Evolutionary conservation across 1,140 invertebrate species (phyloP).

Genomic region (Papilio polytes): DNA sequence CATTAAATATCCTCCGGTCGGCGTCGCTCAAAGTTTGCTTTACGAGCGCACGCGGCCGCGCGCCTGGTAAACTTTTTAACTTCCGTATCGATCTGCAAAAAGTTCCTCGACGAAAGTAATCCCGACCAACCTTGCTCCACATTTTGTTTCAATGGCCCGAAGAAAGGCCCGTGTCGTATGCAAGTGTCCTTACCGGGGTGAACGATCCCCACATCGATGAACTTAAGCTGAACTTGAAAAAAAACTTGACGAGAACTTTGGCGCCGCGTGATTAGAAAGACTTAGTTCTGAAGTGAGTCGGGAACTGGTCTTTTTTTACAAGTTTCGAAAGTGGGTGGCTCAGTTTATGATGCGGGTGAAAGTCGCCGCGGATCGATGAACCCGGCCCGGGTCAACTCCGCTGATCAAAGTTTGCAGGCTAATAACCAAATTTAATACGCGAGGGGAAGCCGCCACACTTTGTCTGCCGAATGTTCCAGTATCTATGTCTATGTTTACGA

Average conservation of each 20-base stretch:
- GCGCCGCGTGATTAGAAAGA: slow-evolving; percentile 83
- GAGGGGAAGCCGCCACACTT: slow-evolving; percentile 66
- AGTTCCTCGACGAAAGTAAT: slow-evolving; percentile 78
- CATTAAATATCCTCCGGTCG: slow-evolving; percentile 47
- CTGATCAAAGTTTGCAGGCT: slow-evolving; percentile 80
- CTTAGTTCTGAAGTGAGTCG: slow-evolving; percentile 82
- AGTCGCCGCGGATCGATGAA: slow-evolving; percentile 81
- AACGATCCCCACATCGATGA: slow-evolving; percentile 80
- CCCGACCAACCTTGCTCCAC: slow-evolving; percentile 79
- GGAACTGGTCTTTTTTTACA: slow-evolving; percentile 76
- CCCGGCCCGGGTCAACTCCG: slow-evolving; percentile 73
- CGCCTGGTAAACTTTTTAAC: slow-evolving; percentile 76
- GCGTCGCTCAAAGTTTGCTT: slow-evolving; percentile 50
- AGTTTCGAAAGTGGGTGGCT: slow-evolving; percentile 83
- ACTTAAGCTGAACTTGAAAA: slow-evolving; percentile 80
- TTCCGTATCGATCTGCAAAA: slow-evolving; percentile 79
- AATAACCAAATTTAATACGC: slow-evolving; percentile 81
- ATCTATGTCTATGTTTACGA: slow-evolving; percentile 55
- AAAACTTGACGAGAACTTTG: slow-evolving; percentile 76
- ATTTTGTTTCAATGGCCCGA: slow-evolving; percentile 77
- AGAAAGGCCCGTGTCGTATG: slow-evolving; percentile 70
- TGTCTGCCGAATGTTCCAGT: slow-evolving; percentile 51
- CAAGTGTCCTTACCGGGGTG: slow-evolving; percentile 80
- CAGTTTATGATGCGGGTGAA: slow-evolving; percentile 83
- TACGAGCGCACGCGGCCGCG: slow-evolving; percentile 58